Evolutionary conservation across 2,797 vertebrate genomes (phyloP).

Genomic region (Melanotaenia nigrans): DNA sequence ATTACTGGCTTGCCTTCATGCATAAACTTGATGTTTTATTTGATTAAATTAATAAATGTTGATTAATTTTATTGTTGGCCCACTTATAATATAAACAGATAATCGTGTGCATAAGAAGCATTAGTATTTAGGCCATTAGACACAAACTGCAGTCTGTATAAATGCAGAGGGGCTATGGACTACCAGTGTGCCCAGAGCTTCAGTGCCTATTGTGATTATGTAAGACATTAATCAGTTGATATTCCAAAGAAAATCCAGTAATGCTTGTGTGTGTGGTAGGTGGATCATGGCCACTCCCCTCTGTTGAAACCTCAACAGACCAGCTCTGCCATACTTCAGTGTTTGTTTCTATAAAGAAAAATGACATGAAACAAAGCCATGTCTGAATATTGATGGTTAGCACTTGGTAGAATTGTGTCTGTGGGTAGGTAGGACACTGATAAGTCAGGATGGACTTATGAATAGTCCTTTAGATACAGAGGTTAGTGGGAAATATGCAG

Average conservation of each 20-base stretch:
- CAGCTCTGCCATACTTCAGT: conserved; percentile 41
- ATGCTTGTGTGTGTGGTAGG: conserved; percentile 12
- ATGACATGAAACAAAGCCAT: not conserved
- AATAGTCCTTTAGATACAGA: not conserved
- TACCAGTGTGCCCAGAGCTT: conserved; percentile 19
- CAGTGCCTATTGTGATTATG: conserved; percentile 33
- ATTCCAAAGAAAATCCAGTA: conserved; percentile 55
- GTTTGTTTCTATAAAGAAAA: conserved; percentile 6
- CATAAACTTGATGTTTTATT: not conserved
- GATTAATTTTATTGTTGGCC: not conserved
- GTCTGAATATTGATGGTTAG: not conserved
- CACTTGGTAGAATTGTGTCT: not conserved
- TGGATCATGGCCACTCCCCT: conserved; percentile 58
- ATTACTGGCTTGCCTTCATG: not conserved
- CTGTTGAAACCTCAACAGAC: conserved; percentile 20
- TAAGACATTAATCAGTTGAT: conserved; percentile 40
- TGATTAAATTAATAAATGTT: not conserved
- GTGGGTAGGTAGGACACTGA: not conserved
- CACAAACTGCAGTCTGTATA: not conserved
- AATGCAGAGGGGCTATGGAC: not conserved
- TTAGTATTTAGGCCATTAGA: not conserved
- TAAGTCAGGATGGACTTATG: not conserved
- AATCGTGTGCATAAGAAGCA: not conserved
- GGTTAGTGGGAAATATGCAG: not conserved
- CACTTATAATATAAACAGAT: not conserved